phyloP scores from a whole-genome alignment of 2,113 vertebrate species.

The Sorex fumeus region DNA sequence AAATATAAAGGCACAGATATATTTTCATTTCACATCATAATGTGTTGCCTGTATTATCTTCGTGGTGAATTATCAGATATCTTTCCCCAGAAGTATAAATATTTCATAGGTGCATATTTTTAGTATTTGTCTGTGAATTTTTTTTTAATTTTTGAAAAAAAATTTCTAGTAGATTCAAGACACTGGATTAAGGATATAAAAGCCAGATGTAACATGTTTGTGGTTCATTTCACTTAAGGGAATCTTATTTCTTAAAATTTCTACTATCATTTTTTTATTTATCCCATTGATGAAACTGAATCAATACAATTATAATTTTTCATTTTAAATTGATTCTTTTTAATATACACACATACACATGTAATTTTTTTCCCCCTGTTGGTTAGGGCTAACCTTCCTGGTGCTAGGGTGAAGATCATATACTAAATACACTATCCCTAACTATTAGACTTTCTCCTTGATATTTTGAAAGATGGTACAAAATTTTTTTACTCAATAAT shows the following conservation, averaged over 20 bases:
- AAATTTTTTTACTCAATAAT: background rate
- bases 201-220: background rate
- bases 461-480: background rate
- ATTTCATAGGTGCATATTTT: background rate
- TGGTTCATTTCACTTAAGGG: background rate
- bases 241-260: background rate
- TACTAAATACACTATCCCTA: background rate
- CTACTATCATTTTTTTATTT: background rate
- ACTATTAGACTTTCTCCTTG: background rate
- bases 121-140: conserved; percentile 9
- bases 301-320: background rate
- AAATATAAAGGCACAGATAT: conserved; percentile 44
- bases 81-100: background rate
- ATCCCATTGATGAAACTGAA: background rate
- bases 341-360: background rate
- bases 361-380: background rate
- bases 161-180: background rate
- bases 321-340: conserved; percentile 12
- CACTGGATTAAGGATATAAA: background rate
- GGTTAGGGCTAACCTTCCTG: background rate
- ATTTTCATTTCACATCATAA: conserved; percentile 12
- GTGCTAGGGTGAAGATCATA: background rate
- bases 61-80: background rate
- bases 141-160: background rate
- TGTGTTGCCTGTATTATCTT: background rate